These are phyloP conservation scores for Caenorhabditis sp. DNA, from an alignment of 2,888 invertebrate species.

Conservation along the genomic window DNA sequence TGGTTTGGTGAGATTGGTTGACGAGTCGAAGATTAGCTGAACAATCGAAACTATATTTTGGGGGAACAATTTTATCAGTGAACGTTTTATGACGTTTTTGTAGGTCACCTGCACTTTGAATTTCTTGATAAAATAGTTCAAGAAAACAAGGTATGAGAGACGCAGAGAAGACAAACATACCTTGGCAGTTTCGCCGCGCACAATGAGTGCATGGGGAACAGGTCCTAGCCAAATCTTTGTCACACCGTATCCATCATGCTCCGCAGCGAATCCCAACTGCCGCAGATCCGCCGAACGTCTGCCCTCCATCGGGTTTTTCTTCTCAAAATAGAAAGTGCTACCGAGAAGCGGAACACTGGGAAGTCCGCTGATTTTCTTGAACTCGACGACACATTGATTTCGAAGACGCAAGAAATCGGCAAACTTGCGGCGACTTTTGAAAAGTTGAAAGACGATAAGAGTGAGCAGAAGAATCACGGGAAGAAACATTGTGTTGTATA, in stretches of 20 bases:
- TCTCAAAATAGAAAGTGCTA: neutral
- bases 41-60: too few species aligned
- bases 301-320: neutral
- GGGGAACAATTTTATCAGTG: too few species aligned
- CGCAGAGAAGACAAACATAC: conserved; percentile 64
- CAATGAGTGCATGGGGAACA: conserved; percentile 44
- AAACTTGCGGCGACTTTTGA: neutral
- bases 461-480: too few species aligned
- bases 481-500: too few species aligned
- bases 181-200: conserved; percentile 43
- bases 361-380: neutral
- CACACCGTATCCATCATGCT: neutral
- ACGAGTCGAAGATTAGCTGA: too few species aligned
- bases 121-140: too few species aligned
- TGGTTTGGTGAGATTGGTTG: too few species aligned
- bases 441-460: too few species aligned
- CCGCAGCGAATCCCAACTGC: neutral
- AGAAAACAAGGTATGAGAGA: neutral
- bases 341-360: neutral
- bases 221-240: conserved; percentile 50
- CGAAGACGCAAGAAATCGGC: neutral
- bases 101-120: too few species aligned
- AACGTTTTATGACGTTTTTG: too few species aligned
- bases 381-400: neutral
- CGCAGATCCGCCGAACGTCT: neutral